Base-by-base conservation (phyloP, 2,113 vertebrate species). In the Scalopus aquaticus region DNA sequence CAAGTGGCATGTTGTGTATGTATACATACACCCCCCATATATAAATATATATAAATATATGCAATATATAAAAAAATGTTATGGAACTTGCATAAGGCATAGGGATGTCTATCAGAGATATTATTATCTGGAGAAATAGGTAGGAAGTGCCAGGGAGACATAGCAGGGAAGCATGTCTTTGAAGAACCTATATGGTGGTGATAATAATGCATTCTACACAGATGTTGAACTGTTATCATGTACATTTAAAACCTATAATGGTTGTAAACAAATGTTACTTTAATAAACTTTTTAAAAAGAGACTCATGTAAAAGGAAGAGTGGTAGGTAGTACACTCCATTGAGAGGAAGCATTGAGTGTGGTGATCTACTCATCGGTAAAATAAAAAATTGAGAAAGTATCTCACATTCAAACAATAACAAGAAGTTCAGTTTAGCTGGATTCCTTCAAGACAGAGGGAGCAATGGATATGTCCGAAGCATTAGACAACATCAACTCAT, bases 321-420 rank as follows among this genome's bases (percentile, higher is more conserved):
- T 30, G 39, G 6, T 39, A 26, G 19, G 6, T 12, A 13, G 12
- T 2, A 4, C 20, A 24, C 76, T 44, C n/a, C 42, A 20, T 5
- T 46, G 58, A 77, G 13, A 76, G 37, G 22, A 32, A 73, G 26
- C 28, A 39, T 4, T 37, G 32, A 77, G 19, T 8, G 37, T 9
- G 4, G 37, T 49, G 44, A 35, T 44, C 30, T 19, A 39, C 3
- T 2, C 39, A 54, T 0, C 0, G 70, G 15, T 7, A 42, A 85
- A 70, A 3, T 6, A 46, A 4, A 35, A 62, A 64, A 5, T 19
- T 73, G 16, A 87, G 17, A 62, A 2, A 82, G 5, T 5, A 35
- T 49, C 51, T 58, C 70, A 64, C 30, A 22, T 35, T 83, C 56
- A 46, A 49, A 10, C 5, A 35, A 19, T 10, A 60, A 30, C 4